Evolutionary conservation across 2,888 invertebrate species (phyloP).

Genomic region (Gisinianus flammeolus): DNA sequence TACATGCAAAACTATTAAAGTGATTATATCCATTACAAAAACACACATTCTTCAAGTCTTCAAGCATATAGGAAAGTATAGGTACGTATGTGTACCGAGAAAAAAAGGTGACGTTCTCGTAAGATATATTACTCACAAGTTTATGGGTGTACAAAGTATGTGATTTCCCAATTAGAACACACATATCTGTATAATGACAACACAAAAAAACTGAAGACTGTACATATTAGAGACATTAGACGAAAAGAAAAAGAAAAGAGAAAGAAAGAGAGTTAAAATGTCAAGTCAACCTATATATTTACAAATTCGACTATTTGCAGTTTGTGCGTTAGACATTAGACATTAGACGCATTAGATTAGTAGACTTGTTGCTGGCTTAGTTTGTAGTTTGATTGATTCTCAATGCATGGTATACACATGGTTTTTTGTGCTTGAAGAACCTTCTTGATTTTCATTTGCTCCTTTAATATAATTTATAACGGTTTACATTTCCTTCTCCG

Average conservation of each 20-base stretch:
- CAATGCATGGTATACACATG: slow-evolving; percentile 3
- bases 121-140: background rate
- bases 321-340: background rate
- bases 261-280: background rate
- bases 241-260: slow-evolving; percentile 8
- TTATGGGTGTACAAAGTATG: background rate
- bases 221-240: too few relatives aligned
- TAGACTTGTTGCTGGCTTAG: background rate
- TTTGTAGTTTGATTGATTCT: slow-evolving; percentile 21
- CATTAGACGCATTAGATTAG: too few relatives aligned
- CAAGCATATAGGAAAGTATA: too few relatives aligned
- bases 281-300: slow-evolving; percentile 15
- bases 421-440: background rate
- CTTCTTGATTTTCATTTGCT: too few relatives aligned
- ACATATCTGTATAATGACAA: too few relatives aligned
- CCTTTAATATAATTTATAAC: too few relatives aligned
- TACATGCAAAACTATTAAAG: background rate
- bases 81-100: background rate
- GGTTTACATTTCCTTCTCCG: slow-evolving; percentile 21
- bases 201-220: slow-evolving; percentile 1
- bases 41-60: too few relatives aligned
- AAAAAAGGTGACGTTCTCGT: background rate
- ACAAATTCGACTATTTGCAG: background rate
- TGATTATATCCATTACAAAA: background rate
- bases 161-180: slow-evolving; percentile 12